Percentiles rank a stretch among this genome's conserved stretches.
Conservation (phyloP, 2,888 invertebrate species). For the Apoda limacodes region DNA sequence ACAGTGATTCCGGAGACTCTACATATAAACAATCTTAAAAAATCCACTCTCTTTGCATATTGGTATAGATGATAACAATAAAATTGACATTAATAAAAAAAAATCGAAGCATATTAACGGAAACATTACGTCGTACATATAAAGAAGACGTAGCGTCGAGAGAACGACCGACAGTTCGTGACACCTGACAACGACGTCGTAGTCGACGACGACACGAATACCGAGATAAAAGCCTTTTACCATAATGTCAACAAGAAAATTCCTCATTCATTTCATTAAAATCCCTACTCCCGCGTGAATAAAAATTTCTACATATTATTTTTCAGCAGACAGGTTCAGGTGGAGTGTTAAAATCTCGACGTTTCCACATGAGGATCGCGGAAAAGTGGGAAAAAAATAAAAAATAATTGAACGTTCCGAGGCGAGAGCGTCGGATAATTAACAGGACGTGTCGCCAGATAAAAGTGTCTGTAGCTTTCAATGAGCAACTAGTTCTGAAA, state of each 20-base stretch:
- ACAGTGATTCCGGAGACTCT: too few species aligned
- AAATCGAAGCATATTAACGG: constrained; percentile 29
- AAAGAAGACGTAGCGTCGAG: constrained; percentile 17
- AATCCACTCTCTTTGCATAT: too few species aligned
- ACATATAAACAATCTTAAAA: too few species aligned
- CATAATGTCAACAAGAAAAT: constrained; percentile 36
- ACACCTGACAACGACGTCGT: constrained; percentile 29
- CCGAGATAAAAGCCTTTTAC: constrained; percentile 29
- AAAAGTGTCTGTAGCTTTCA: constrained; percentile 59
- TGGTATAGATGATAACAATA: too few species aligned
- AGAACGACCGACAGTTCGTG: too few species aligned
- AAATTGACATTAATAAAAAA: constrained; percentile 31
- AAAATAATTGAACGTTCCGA: constrained; percentile 63
- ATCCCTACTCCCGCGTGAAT: constrained; percentile 41
- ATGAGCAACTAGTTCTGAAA: constrained; percentile 46
- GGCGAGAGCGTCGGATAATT: constrained; percentile 62
- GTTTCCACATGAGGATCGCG: constrained; percentile 60
- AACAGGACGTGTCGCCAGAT: constrained; percentile 66
- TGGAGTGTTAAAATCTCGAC: constrained; percentile 68
- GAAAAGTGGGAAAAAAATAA: constrained; percentile 46
- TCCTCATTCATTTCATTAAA: constrained; percentile 61
- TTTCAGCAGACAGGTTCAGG: constrained; percentile 56
- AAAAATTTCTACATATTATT: constrained; percentile 44
- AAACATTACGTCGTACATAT: constrained; percentile 33
- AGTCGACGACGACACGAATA: constrained; percentile 26